Evolutionary conservation across 1,140 invertebrate species (phyloP), one percentile per base, ranked within the genome.

Genomic region (Zaprionus africanus): DNA sequence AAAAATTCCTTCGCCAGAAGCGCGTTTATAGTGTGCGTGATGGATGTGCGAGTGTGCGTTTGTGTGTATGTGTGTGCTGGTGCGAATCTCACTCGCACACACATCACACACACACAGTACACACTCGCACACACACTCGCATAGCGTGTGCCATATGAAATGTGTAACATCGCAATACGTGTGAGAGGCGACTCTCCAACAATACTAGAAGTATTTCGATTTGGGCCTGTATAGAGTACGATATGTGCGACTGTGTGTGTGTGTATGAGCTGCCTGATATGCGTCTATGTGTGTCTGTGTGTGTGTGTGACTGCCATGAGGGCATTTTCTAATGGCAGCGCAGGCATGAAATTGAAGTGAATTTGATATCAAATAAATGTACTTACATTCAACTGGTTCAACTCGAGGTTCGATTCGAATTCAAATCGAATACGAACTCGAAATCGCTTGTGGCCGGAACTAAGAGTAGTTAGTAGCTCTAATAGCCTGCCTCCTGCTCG

Each of bases 81-180:
- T 56, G 53, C 26, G 53, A 56, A 61, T 31, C 49, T 54, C 74
- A 77, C 41, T 46, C 68, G 66, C 51, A 77, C 60, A 68, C 57
- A 31, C 24, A 57, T 58, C 46, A 51, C 38, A 53, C 49, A 46
- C 46, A 28, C 53, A n/a, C 54, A 28, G 28, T 28, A 9, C 7
- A 28, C 28, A 28, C 7, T 7, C 28, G 54, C 56, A 26, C 26
- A 41, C 17, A 59, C 56, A 84, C 65, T 56, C 81, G 66, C 62
- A 54, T 74, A 71, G 76, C 78, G 79, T 86, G 82, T 87, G 83
- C 79, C 66, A 74, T 86, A 87, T 86, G 82, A 85, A 85, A 85
- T 76, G 81, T 86, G 79, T 86, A 86, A 86, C 83, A 82, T 76
- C 79, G 60, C 31, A 70, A 58, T 46, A 57, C 76, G 28, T 49